Conservation (phyloP, 1,140 invertebrate species). For the Cydia fagiglandana region DNA sequence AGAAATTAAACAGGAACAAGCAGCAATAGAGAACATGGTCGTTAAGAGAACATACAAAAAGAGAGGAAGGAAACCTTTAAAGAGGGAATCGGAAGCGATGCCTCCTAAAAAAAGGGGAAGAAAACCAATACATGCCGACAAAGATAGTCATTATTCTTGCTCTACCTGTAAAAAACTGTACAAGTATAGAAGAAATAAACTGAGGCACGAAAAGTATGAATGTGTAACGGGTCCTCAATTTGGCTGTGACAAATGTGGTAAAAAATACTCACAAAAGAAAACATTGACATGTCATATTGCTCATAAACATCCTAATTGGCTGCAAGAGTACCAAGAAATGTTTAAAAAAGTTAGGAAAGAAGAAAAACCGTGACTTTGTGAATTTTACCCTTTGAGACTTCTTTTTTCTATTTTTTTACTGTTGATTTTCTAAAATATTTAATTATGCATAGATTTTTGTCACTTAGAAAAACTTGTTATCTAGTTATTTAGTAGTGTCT, state of each 20-base stretch:
- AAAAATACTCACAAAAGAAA: slow-evolving; percentile 74
- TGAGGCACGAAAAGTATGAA: slow-evolving; percentile 74
- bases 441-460: neutral
- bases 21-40: slow-evolving; percentile 31
- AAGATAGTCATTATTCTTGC: slow-evolving; percentile 55
- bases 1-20: slow-evolving; percentile 32
- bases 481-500: neutral
- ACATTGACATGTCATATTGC: slow-evolving; percentile 72
- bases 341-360: slow-evolving; percentile 33
- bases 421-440: slow-evolving; percentile 29
- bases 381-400: slow-evolving; percentile 37
- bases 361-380: slow-evolving; percentile 34
- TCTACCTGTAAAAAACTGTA: slow-evolving; percentile 72
- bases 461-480: neutral
- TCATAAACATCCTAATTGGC: slow-evolving; percentile 60
- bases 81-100: slow-evolving; percentile 44
- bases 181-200: slow-evolving; percentile 70
- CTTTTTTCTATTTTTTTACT: slow-evolving; percentile 34
- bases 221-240: slow-evolving; percentile 77
- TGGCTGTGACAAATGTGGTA: slow-evolving; percentile 68
- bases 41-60: slow-evolving; percentile 47
- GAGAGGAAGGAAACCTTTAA: slow-evolving; percentile 42
- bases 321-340: slow-evolving; percentile 33
- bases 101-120: slow-evolving; percentile 43
- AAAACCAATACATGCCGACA: slow-evolving; percentile 37